Evolutionary conservation across 2,888 invertebrate species (phyloP), one percentile per base, ranked within the genome.

Genomic region (Coelopa pilipes): DNA sequence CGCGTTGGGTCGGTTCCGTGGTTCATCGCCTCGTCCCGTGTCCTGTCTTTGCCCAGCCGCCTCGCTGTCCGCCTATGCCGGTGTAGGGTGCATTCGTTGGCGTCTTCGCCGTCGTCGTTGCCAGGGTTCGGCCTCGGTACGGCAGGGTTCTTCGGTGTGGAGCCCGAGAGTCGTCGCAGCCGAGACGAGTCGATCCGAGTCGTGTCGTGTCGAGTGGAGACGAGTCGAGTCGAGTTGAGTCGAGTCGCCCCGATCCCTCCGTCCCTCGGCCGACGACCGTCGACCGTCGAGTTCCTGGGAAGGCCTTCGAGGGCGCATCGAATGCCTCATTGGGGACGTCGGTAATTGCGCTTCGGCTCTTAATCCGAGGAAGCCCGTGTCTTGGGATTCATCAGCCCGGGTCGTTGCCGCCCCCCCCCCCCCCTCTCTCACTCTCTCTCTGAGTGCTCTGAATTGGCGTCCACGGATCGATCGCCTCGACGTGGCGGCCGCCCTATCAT

Each of bases 81-180:
- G 4, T 34, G 34, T 34, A 34, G 4, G 34, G 34, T 34, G 34
- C 7, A 2, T 34, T 34, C 34, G 34, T 34, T 34, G 34, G 34
- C 34, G 34, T 34, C 34, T 34, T 34, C 34, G 34, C 53, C 59
- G 21, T 72, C 46, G 49, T 19, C 5, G 19, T 46, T 19, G 50
- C 47, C 17, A 65, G 67, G 45, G 62, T 66, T 49, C 47, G 46
- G 68, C 34, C 63, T 68, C 68, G 68, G 73, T 62, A 62, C n/a
- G 73, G 45, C 62, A 15, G 74, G 74, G 75, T 74, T 74, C 74
- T 75, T 34, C 62, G 73, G 73, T 74, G 69, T 75, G 34, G 34
- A 4, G 7, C 34, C 17, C 19, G 66, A 46, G 47, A 66, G 19
- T 66, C 21, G 17, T 24, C 21, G 4, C n/a, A n/a, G n/a, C n/a